These are phyloP conservation scores for Otus sunia DNA, from an alignment of 2,113 vertebrate genomes.

Conservation along the genomic window DNA sequence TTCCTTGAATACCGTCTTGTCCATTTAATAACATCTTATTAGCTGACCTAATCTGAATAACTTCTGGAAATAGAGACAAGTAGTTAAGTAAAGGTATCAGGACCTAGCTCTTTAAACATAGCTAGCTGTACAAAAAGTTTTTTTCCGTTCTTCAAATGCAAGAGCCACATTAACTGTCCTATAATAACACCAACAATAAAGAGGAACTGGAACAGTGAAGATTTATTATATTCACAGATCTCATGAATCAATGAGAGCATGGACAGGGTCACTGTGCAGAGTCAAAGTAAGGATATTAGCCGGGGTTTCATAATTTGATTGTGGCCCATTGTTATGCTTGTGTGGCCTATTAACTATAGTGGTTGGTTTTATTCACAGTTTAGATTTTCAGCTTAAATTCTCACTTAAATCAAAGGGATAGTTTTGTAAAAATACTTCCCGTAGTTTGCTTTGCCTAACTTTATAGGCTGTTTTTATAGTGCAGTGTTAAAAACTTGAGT, in stretches of 20 bases:
- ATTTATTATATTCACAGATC: conserved; percentile 21
- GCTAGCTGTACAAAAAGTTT: background rate
- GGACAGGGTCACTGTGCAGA: background rate
- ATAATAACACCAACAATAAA: conserved; percentile 18
- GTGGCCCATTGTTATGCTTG: background rate
- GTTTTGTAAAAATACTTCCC: conserved; percentile 37
- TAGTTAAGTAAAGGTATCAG: background rate
- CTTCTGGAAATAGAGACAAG: background rate
- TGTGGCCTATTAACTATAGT: background rate
- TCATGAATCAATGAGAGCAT: background rate
- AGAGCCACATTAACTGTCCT: background rate
- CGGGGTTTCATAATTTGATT: background rate
- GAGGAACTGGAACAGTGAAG: background rate
- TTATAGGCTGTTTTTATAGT: conserved; percentile 40
- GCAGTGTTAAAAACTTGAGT: conserved; percentile 37
- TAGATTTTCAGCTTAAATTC: conserved; percentile 31
- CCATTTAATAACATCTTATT: background rate
- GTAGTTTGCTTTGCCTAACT: conserved; percentile 51
- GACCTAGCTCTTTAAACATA: background rate
- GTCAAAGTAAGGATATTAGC: background rate
- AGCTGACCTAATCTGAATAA: background rate
- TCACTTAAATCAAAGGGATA: background rate
- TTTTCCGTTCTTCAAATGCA: background rate
- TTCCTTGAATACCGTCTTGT: background rate
- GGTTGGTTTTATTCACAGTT: conserved; percentile 4